phyloP scores from a whole-genome alignment of 2,888 invertebrate species.

The Bibio marci region DNA sequence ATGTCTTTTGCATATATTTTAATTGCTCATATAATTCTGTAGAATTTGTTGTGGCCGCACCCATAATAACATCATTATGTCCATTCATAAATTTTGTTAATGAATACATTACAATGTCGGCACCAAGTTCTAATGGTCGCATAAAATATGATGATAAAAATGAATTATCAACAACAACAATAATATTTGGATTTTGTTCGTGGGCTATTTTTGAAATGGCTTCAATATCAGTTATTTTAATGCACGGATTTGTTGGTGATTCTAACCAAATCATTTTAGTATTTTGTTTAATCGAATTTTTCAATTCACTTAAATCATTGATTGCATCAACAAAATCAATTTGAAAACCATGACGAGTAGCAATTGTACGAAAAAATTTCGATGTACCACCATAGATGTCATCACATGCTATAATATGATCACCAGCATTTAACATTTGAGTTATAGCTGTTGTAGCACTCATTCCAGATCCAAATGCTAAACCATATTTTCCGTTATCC shows the following conservation, averaged over 20 bases:
- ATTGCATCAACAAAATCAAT: constrained; percentile 65
- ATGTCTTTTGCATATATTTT: constrained; percentile 53
- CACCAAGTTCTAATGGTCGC: constrained; percentile 77
- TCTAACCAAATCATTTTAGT: constrained; percentile 54
- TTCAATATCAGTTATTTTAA: constrained; percentile 78
- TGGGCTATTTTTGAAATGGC: constrained; percentile 46
- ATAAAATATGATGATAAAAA: constrained; percentile 84
- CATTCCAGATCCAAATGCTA: constrained; percentile 78
- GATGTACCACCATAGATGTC: constrained; percentile 90
- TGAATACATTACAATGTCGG: constrained; percentile 82
- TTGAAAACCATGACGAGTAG: constrained; percentile 49
- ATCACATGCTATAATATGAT: constrained; percentile 79
- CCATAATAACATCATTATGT: constrained; percentile 95
- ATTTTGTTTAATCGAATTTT: constrained; percentile 53
- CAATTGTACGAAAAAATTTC: constrained; percentile 42
- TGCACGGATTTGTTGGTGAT: constrained; percentile 78
- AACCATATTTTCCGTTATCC: constrained; percentile 72
- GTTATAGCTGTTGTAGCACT: constrained; percentile 65
- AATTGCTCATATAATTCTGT: constrained; percentile 52
- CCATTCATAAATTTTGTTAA: constrained; percentile 98
- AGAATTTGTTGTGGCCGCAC: constrained; percentile 60
- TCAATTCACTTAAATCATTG: constrained; percentile 34
- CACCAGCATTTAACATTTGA: constrained; percentile 62
- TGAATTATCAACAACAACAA: constrained; percentile 75
- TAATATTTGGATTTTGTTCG: constrained; percentile 11